Conservation (phyloP, 2,888 invertebrate genomes). For the Mesochorus sp. region DNA sequence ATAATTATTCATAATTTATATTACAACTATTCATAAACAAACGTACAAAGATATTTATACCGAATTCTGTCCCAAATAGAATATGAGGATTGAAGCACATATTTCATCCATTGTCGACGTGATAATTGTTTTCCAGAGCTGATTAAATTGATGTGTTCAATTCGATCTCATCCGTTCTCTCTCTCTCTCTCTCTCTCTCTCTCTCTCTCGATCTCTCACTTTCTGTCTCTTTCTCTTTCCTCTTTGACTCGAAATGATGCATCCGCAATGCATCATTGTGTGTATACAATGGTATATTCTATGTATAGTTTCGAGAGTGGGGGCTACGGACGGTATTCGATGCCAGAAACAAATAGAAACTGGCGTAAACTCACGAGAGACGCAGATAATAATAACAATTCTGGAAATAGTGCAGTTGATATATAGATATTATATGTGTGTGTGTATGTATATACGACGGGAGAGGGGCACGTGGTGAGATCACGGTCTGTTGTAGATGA, state of each 20-base stretch:
- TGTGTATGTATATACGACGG: slow-evolving; percentile 2
- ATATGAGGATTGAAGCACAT: background rate
- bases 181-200: too few relatives aligned
- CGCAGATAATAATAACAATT: slow-evolving; percentile 66
- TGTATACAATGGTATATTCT: slow-evolving; percentile 29
- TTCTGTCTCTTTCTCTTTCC: background rate
- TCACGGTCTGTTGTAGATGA: slow-evolving; percentile 40
- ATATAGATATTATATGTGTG: too few relatives aligned
- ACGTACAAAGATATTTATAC: background rate
- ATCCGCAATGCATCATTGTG: slow-evolving; percentile 39
- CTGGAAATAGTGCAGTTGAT: slow-evolving; percentile 65
- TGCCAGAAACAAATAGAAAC: slow-evolving; percentile 60
- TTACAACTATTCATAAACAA: background rate
- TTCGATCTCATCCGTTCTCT: slow-evolving; percentile 25
- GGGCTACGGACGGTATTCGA: slow-evolving; percentile 30
- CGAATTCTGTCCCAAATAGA: background rate
- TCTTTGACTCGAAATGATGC: slow-evolving; percentile 49
- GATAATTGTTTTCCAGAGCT: slow-evolving; percentile 33
- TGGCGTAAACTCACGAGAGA: slow-evolving; percentile 59
- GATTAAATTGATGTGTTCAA: slow-evolving; percentile 51
- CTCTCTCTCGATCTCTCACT: too few relatives aligned
- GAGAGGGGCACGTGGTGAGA: slow-evolving; percentile 40
- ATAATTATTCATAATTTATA: background rate
- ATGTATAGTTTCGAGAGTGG: slow-evolving; percentile 34
- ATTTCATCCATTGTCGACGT: slow-evolving; percentile 39